phyloP scores from a whole-genome alignment of 2,113 vertebrate species.

The Pristiophorus japonicus region DNA sequence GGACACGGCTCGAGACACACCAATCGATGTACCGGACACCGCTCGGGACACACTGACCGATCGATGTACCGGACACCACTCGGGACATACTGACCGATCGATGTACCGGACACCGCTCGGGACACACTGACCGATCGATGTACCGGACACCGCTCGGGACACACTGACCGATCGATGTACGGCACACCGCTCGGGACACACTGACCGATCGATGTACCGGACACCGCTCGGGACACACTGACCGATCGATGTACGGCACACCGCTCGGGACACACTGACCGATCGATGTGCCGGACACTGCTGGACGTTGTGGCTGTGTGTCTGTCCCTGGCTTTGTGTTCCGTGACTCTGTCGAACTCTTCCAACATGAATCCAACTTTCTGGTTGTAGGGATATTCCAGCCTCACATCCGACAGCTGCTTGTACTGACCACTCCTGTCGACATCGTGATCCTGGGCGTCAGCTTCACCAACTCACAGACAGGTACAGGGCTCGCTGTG shows the following conservation, averaged over 20 bases:
- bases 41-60: neutral
- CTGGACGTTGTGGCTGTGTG: no score
- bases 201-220: no score
- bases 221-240: no score
- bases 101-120: no score
- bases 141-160: neutral
- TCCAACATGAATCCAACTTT: neutral
- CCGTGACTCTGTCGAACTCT: neutral
- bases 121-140: neutral
- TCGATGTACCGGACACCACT: neutral
- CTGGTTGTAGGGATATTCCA: conserved; percentile 82
- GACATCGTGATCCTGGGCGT: conserved; percentile 92
- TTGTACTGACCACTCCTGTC: conserved; percentile 89
- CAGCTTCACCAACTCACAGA: conserved; percentile 75
- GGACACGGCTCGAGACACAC: no score
- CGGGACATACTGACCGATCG: no score
- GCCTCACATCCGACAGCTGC: conserved; percentile 81
- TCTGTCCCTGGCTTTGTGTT: neutral
- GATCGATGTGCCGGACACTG: no score
- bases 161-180: neutral
- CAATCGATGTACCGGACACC: neutral
- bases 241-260: no score
- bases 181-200: neutral
- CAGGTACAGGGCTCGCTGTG: conserved; percentile 58
- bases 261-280: no score